Percentiles rank a stretch among this genome's conserved stretches.
phyloP scores from a whole-genome alignment of 2,113 vertebrate species.

The Atlantisia rogersi region DNA sequence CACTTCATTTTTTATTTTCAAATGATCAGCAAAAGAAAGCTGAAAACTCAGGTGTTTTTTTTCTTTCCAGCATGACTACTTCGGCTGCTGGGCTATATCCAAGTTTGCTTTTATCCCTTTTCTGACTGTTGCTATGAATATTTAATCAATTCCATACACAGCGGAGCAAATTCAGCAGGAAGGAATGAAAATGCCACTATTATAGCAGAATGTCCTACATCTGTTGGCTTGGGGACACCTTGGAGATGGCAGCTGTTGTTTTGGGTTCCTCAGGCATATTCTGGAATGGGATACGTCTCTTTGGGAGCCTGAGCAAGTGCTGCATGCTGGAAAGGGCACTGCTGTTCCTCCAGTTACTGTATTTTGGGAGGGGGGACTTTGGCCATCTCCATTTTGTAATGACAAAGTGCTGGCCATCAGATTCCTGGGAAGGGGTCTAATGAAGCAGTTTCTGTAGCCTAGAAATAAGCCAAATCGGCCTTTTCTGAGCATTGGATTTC shows the following conservation, averaged over 20 bases:
- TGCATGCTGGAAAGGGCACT: background rate
- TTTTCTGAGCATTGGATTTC: background rate
- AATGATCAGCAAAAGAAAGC: background rate
- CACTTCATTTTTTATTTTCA: background rate
- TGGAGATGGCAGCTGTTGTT: conserved; percentile 7
- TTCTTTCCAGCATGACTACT: background rate
- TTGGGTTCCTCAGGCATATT: background rate
- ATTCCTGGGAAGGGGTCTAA: background rate
- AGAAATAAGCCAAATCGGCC: background rate
- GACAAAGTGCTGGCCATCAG: background rate
- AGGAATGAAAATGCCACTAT: conserved; percentile 28
- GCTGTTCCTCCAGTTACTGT: background rate
- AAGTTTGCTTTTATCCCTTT: conserved; percentile 62
- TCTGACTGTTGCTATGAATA: conserved; percentile 55
- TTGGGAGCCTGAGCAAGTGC: background rate
- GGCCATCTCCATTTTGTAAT: background rate
- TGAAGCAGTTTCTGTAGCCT: background rate
- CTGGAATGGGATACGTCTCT: background rate
- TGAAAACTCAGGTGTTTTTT: background rate
- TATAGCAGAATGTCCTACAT: conserved; percentile 19
- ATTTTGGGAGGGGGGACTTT: background rate
- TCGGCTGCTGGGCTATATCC: background rate
- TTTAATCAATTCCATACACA: conserved; percentile 34
- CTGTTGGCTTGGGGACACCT: conserved; percentile 23
- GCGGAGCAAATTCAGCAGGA: conserved; percentile 28